Percentiles rank a stretch among this genome's conserved stretches.
Conservation (phyloP, 2,888 invertebrate species). For the Drosophila mimetica region DNA sequence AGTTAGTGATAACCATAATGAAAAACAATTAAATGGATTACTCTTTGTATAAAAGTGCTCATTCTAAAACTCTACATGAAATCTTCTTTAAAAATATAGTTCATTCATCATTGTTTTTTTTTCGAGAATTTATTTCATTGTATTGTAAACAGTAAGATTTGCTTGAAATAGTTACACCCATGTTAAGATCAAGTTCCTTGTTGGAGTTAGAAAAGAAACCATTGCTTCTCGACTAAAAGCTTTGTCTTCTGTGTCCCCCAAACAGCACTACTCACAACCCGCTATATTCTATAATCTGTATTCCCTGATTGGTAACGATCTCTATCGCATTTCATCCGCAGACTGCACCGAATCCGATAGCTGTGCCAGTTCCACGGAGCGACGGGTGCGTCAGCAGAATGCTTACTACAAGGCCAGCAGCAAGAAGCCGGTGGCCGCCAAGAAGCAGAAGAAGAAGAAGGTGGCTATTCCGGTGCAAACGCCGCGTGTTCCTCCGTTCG, state of each 20-base stretch:
- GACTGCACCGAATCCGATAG: conserved; percentile 95
- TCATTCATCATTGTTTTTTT: background rate
- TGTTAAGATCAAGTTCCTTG: conserved; percentile 22
- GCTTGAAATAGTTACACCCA: background rate
- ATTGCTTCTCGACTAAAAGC: conserved; percentile 5
- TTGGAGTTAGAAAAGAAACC: conserved; percentile 7
- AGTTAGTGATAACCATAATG: too few relatives aligned
- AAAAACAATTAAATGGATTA: too few relatives aligned
- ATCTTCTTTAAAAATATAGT: background rate
- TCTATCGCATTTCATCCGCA: conserved; percentile 18
- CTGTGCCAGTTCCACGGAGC: conserved; percentile 87
- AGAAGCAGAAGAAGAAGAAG: conserved; percentile 89
- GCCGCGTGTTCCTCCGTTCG: conserved; percentile 90
- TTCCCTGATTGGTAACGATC: background rate
- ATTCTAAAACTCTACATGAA: too few relatives aligned
- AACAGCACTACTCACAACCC: background rate
- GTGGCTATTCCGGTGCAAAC: conserved; percentile 94
- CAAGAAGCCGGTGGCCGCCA: conserved; percentile 89
- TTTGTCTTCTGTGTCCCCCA: conserved; percentile 21
- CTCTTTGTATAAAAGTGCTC: too few relatives aligned
- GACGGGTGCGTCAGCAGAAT: conserved; percentile 87
- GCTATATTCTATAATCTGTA: too few relatives aligned
- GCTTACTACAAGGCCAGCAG: conserved; percentile 88
- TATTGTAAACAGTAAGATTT: background rate
- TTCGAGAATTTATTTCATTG: background rate